A percentile compares a stretch with the other conserved stretches of the same genome.
These are phyloP conservation scores for Melitaea athalia DNA, from an alignment of 2,888 invertebrate genomes.

Conservation along the genomic window DNA sequence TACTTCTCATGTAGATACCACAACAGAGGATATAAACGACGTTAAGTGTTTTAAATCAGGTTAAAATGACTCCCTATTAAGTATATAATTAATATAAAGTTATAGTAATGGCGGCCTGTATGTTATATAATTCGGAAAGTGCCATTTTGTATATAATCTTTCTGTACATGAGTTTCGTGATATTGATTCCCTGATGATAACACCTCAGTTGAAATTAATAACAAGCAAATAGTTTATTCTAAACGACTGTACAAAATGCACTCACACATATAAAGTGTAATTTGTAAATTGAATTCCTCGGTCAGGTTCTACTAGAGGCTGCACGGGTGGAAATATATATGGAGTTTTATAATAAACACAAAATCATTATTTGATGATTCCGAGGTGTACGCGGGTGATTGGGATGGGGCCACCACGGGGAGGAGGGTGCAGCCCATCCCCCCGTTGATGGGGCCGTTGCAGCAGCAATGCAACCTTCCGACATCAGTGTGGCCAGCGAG, in stretches of 20 bases:
- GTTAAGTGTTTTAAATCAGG: neutral
- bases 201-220: conserved; percentile 62
- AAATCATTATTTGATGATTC: conserved; percentile 82
- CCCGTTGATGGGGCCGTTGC: conserved; percentile 56
- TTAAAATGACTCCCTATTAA: conserved; percentile 11
- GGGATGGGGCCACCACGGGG: conserved; percentile 58
- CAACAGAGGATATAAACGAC: neutral
- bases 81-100: conserved; percentile 19
- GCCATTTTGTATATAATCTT: conserved; percentile 40
- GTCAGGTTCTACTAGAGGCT: conserved; percentile 39
- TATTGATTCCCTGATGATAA: conserved; percentile 63
- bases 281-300: conserved; percentile 51
- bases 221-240: conserved; percentile 66
- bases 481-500: conserved; percentile 80
- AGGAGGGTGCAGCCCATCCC: conserved; percentile 58
- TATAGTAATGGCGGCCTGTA: conserved; percentile 33
- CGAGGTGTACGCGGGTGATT: conserved; percentile 70
- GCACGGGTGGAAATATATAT: conserved; percentile 41
- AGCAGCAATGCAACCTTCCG: conserved; percentile 70
- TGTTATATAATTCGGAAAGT: conserved; percentile 34
- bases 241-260: conserved; percentile 50
- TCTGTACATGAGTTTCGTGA: conserved; percentile 46
- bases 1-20: neutral
- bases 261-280: conserved; percentile 49
- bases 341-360: conserved; percentile 76